Base-by-base conservation (phyloP, 2,888 invertebrate genomes). In the Baronia brevicornis region DNA sequence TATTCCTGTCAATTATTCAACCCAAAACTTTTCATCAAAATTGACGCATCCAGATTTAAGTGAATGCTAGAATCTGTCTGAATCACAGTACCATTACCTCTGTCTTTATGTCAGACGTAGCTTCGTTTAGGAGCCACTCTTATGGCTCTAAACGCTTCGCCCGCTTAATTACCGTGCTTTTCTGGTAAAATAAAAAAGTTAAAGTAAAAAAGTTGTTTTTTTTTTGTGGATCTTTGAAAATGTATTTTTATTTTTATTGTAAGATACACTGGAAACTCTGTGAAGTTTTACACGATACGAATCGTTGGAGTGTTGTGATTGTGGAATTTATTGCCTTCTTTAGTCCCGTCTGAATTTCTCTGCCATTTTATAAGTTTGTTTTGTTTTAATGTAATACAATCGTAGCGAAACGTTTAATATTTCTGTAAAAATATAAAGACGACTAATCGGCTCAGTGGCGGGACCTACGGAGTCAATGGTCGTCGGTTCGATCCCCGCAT, bases 91-190 rank as follows among this genome's bases (percentile, higher is more conserved):
- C 53, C 49, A 59, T 61, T 64, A 46, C 52, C 48, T 56, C 39
- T 48, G 54, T 50, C 60, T 66, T 59, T 60, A 62, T 54, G 61
- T 64, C 57, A 54, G 59, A 48, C 46, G 47, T 49, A 56, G 49
- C 46, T 59, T 53, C 58, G 51, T 59, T 62, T 59, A 59, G 58
- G 38, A 62, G 58, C 51, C 51, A 55, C 53, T 58, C 51, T 51
- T 51, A 53, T 54, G 58, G 52, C 54, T 48, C 59, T 48, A 56
- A 59, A 59, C 60, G 51, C 55, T 60, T 59, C 55, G 46, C 54
- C 51, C 48, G 42, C 65, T 70, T 77, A 77, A 77, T 75, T 77
- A 74, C 65, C 62, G 59, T 65, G 61, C 64, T 61, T 61, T 59
- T 50, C 54, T 53, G 54, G 47, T 46, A 48, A 56, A 68, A 66